These are phyloP conservation scores for Poecilia wingei DNA, from an alignment of 2,797 vertebrate species.

Conservation along the genomic window DNA sequence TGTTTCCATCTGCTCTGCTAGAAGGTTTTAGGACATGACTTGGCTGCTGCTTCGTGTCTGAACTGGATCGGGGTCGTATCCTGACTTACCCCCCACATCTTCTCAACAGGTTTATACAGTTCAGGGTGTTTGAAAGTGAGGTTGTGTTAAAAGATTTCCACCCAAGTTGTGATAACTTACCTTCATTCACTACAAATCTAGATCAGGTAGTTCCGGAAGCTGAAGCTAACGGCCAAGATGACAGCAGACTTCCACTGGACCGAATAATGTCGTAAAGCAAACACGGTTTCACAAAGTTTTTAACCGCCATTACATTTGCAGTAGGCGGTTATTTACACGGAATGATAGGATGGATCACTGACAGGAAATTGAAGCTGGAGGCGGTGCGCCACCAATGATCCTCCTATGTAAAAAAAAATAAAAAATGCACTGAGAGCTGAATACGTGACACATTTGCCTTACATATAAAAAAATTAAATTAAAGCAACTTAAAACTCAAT, in stretches of 20 bases:
- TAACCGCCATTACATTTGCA: not conserved
- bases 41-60: constrained; percentile 15
- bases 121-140: not conserved
- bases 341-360: not conserved
- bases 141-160: not conserved
- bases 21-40: constrained; percentile 24
- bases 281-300: not conserved
- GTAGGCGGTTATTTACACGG: not conserved
- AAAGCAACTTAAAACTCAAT: not conserved
- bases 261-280: not conserved
- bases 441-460: not conserved
- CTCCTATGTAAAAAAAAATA: not conserved
- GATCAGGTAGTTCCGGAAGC: not conserved
- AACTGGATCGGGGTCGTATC: not conserved
- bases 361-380: not conserved
- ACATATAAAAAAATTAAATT: not conserved
- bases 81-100: not conserved
- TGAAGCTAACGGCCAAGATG: not conserved
- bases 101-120: not conserved
- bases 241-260: not conserved
- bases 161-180: not conserved
- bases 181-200: not conserved
- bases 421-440: not conserved
- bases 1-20: constrained; percentile 61
- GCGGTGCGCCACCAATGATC: not conserved